Base-by-base conservation (phyloP, 1,140 invertebrate species). In the Limonius californicus region DNA sequence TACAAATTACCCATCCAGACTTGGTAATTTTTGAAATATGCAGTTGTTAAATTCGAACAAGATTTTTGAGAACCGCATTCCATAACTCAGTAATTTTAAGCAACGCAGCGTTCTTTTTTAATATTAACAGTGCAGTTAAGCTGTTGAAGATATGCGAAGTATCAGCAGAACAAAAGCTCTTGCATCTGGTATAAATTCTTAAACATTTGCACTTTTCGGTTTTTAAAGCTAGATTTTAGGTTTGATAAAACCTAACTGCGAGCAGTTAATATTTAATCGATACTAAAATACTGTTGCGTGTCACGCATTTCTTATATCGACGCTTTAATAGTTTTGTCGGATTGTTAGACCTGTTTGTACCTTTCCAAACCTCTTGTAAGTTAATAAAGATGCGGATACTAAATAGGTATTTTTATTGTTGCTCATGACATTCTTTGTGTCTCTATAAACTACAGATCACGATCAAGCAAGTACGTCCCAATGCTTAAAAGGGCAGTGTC, bases 401-500 rank as follows among this genome's bases (percentile, higher is more conserved):
- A 39, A 39, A 12, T 39, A 39, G 35, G 8, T 39, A 39, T 39
- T 39, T 39, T 39, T 39, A 14, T 39, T 12, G n/a, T 39, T 27
- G 11, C n/a, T 39, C 35, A n/a, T 39, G 35, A 39, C 35, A 39
- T 39, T 39, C n/a, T 39, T 39, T 39, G 35, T 39, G n/a, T 39
- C 35, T 39, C n/a, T 11, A 39, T 39, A 39, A 39, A 9, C 35
- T 39, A 12, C 11, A 39, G n/a, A 39, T 39, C 35, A 39, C 35
- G 35, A 39, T 14, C 7, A 39, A 12, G n/a, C n/a, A 11, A 7
- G 23, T 39, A 2, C n/a, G n/a, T 39, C 35, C n/a, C n/a, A 39
- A 39, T 12, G n/a, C n/a, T 9, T 39, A 39, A 50, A 50, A 50
- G 45, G 45, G 45, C 45, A 50, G 45, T 50, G 45, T 50, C 45